Base-by-base conservation (phyloP, 1,140 invertebrate species). In the Dreissena polymorpha region DNA sequence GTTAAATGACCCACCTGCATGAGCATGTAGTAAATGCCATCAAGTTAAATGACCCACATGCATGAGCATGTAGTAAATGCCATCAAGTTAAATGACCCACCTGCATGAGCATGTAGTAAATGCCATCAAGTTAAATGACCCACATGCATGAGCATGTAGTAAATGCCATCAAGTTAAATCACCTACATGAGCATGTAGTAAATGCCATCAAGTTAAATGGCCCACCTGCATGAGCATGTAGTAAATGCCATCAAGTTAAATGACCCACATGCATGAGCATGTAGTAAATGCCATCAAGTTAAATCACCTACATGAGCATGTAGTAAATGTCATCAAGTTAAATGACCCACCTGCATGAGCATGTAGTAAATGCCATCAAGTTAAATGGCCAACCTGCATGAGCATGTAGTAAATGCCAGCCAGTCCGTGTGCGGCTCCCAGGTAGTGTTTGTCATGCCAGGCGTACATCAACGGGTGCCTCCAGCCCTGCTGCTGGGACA, bases 381-480 rank as follows among this genome's bases (percentile, higher is more conserved):
- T 39, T 39, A 39, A 39, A 39, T 39, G 39, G 53, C 60, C 1
- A 73, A 96, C 96, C 94, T 97, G 92, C 71, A 98, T 91, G 14
- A 98, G 90, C 77, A 97, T 93, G 90, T 96, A 97, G 14, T 97
- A 89, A 91, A 98, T 98, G 16, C 97, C 97, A 87, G 95, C 94
- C 80, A 97, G 90, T 16, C 97, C 97, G 94, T 98, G 97, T 84
- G 97, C 97, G 49, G 96, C 97, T 18, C 97, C 97, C 74, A 97
- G 92, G 91, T 98, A 98, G 88, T 96, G 94, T 90, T 95, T 96
- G n/a, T 96, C 95, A 93, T 98, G 97, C 97, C 97, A 98, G 87
- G 95, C 93, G 93, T 96, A 98, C 94, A 97, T 95, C 23, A 98
- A 92, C 3, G 96, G 96, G 86, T 94, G 94, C 68, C 25, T 50